Base-by-base conservation (phyloP, 2,888 invertebrate species). In the Venusia cambrica region DNA sequence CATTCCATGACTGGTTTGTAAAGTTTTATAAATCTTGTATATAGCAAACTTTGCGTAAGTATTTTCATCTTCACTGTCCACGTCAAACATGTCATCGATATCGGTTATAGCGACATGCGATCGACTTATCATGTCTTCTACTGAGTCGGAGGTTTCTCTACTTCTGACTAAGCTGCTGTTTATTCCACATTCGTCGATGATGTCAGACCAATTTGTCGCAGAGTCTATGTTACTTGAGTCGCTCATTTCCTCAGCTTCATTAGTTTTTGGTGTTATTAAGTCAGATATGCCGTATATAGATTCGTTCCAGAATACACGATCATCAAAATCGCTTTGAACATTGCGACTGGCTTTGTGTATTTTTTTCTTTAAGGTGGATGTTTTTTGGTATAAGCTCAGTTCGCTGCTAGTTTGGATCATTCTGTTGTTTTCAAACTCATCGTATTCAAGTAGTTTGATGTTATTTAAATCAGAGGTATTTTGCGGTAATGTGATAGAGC, bases 231-330 rank as follows among this genome's bases (percentile, higher is more conserved):
- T 48, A 14, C 57, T 54, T 7, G 55, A 34, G 33, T 57, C 48
- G n/a, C 36, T 43, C 16, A 36, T 42, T 28, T 37, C 30, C 19
- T 41, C 40, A 7, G 29, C 10, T 19, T 16, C 15, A 34, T 38
- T 38, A 9, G 48, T 32, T 17, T 42, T 42, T 6, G 37, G 36
- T 31, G 25, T 20, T 27, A 33, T 52, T 47, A 16, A 73, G 43
- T 73, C 72, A n/a, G 76, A 66, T 19, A 83, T 37, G 5, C 84
- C 85, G 41, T 76, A 81, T 33, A 81, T 73, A 25, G 74, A 76
- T 47, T 85, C 83, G 41, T 74, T 70, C 81, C 81, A 84, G 6
- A 67, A 69, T 26, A 73, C 73, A 30, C 48, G 45, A 22, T 60
- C 51, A 13, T 65, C 64, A 24, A 56, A 56, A 27, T 73, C 65